Conservation (phyloP, 1,140 invertebrate genomes). For the Pemphigus obesinymphae region DNA sequence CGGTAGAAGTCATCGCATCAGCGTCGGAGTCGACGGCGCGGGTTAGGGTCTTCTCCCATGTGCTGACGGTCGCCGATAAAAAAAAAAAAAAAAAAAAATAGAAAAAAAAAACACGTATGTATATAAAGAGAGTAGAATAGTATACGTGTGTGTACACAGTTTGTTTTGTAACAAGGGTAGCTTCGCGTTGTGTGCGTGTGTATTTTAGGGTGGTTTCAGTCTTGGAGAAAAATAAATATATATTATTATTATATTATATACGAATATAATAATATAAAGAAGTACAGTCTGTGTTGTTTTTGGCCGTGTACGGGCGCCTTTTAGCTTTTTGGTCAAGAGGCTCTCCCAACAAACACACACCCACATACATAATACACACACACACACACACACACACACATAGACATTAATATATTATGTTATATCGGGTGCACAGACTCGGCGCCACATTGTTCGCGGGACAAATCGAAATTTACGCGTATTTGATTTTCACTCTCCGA, state of each 20-base stretch:
- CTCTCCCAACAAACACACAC: slow-evolving; percentile 1
- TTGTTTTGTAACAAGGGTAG: slow-evolving; percentile 34
- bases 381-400: neutral
- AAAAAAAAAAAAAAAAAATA: too few species aligned
- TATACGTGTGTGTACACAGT: neutral
- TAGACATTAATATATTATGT: neutral
- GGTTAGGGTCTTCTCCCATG: neutral
- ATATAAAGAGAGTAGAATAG: neutral
- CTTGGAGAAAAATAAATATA: neutral
- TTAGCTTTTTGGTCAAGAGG: slow-evolving; percentile 37
- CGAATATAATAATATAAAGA: neutral
- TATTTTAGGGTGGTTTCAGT: slow-evolving; percentile 9
- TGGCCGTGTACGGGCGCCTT: slow-evolving; percentile 24
- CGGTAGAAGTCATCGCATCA: neutral
- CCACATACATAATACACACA: too few species aligned
- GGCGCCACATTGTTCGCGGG: slow-evolving; percentile 36
- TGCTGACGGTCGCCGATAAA: slow-evolving; percentile 13
- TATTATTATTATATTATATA: neutral
- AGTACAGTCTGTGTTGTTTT: slow-evolving; percentile 36
- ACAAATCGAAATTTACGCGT: slow-evolving; percentile 39
- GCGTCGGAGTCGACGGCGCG: neutral
- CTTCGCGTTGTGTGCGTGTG: neutral
- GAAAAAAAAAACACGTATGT: too few species aligned
- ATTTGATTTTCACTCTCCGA: slow-evolving; percentile 10
- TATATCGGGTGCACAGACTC: slow-evolving; percentile 1